Evolutionary conservation across 2,113 vertebrate genomes (phyloP).

Genomic region (Bombycilla garrulus): DNA sequence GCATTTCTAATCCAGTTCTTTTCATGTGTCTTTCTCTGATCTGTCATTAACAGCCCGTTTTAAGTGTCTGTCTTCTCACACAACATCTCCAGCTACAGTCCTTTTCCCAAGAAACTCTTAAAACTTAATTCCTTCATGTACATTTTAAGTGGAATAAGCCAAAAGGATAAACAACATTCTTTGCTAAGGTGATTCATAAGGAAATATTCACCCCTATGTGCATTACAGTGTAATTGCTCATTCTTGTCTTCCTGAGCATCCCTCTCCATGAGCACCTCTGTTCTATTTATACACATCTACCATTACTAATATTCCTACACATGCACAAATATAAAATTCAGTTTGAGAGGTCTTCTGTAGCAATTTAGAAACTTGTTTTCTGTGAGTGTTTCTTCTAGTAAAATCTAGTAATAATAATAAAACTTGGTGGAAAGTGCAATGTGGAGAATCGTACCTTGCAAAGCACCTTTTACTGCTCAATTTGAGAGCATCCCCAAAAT

Average conservation of each 20-base stretch:
- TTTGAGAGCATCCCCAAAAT: neutral
- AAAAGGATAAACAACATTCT: neutral
- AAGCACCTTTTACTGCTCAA: neutral
- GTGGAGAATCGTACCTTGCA: fast-evolving
- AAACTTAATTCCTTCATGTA: neutral
- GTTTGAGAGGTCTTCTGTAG: neutral
- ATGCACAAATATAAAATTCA: neutral
- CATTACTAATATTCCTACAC: neutral
- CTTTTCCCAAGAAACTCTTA: neutral
- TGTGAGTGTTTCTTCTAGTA: neutral
- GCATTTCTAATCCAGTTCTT: neutral
- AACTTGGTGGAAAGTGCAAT: neutral
- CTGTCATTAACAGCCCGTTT: neutral
- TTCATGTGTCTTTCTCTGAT: neutral
- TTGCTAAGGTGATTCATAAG: neutral
- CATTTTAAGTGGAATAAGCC: neutral
- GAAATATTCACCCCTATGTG: neutral
- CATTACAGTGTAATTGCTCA: neutral
- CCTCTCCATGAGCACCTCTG: neutral
- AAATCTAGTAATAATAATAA: neutral
- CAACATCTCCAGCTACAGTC: neutral
- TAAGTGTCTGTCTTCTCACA: neutral
- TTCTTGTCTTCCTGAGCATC: neutral
- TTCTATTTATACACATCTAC: neutral
- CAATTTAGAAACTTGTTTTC: neutral